Evolutionary conservation across 2,113 vertebrate species (phyloP), one percentile per base, ranked within the genome.

Genomic region (Chroicocephalus ridibundus): DNA sequence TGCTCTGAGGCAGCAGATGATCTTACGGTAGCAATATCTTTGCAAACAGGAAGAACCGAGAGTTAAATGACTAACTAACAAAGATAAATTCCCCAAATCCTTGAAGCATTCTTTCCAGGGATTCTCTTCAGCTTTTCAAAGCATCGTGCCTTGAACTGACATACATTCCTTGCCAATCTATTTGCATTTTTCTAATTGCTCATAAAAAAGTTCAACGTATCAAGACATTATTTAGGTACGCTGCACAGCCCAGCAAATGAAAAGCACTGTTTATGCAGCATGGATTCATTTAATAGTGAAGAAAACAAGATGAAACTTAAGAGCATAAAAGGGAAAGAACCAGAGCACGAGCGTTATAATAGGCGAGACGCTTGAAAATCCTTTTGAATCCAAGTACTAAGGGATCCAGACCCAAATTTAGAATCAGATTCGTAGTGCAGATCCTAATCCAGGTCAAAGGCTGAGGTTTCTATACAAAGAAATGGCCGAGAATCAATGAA

Each of bases 71-170:
- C 60, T 24, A 60, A 52, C 77, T 64, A 76, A 77, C 36, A 90
- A 70, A 95, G 83, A 86, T 31, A 8, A 94, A 92, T 47, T 66
- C 68, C 62, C 32, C 24, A 40, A 66, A 82, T 15, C 54, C 62
- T 61, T 32, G 42, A 55, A 86, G 71, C 20, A 42, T 47, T 76
- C 62, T 64, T 95, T 83, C 79, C 90, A 90, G 68, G 68, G 52
- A 86, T 71, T 69, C 61, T 88, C 82, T 46, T 86, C 61, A 78
- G 80, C 25, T 70, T 83, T 65, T 65, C 40, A 57, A 79, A 86
- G 85, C 58, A 29, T 31, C 6, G 2, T 76, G 58, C 34, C 51
- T 82, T 47, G 77, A 75, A 62, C 36, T 13, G 22, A 44, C n/a
- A 13, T 1, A 20, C 24, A 36, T 46, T 79, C 46, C 34, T 49